Base-by-base conservation (phyloP, 2,888 invertebrate genomes). In the Papilio elwesi region DNA sequence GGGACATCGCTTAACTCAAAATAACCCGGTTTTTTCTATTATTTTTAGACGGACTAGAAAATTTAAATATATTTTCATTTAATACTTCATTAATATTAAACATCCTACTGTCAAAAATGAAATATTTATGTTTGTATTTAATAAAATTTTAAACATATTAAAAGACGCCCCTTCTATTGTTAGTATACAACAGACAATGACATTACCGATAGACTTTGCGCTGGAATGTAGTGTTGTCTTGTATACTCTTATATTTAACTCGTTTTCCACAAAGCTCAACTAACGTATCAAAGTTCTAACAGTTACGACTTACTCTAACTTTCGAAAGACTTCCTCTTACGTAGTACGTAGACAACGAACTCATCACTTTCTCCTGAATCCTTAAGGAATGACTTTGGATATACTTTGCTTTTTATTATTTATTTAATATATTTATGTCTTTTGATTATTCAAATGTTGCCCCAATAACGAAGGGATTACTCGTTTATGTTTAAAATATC, bases 1-100 rank as follows among this genome's bases (percentile, higher is more conserved):
- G 57, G 73, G 69, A 69, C 68, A 65, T 64, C 57, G 57, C 69
- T 73, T 73, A 57, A 73, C 48, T 65, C 57, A 15, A 66, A 73
- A 66, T 65, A 73, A 43, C 55, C 2, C 6, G n/a, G 52, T 51
- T 73, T 71, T 63, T 13, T n/a, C n/a, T 26, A 16, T 47, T 65
- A 68, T 57, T 65, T 73, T 64, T 15, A 16, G 38, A 36, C 36
- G 36, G 36, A 38, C 38, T 59, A 59, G 59, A 59, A 59, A 38
- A 57, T 13, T 38, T 3, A 11, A 38, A 36, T 43, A 57, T 57
- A 57, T 57, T 53, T 53, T 53, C 53, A 9, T 52, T 43, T 43
- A 7, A 15, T 8, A 15, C 5, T 15, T 52, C n/a, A n/a, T 16
- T 53, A 16, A 10, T 53, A 16, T 53, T 53, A 51, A 13, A 51